Percentiles rank a stretch among this genome's conserved stretches.
Conservation (phyloP, 2,888 invertebrate species). For the Chloromyia formosa region DNA sequence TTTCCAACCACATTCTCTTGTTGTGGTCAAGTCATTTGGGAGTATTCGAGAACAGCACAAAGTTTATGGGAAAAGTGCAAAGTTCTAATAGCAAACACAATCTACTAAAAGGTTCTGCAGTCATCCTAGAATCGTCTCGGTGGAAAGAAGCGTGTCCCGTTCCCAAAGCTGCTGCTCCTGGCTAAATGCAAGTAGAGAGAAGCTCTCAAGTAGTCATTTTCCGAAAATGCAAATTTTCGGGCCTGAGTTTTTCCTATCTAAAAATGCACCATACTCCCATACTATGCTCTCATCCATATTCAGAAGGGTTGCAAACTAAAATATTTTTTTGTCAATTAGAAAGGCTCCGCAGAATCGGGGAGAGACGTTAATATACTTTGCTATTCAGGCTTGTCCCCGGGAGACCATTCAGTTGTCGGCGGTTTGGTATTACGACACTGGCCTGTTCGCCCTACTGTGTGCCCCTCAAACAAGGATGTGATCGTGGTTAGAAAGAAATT, state of each 20-base stretch:
- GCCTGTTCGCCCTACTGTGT: too few species aligned
- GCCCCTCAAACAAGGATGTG: neutral
- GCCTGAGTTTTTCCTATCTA: neutral
- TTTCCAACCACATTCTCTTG: conserved; percentile 7
- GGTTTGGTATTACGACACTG: neutral
- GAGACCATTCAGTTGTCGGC: neutral
- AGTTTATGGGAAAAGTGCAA: neutral
- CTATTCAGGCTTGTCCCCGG: neutral
- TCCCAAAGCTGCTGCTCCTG: too few species aligned
- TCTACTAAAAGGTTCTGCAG: conserved; percentile 14
- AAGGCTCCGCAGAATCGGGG: neutral
- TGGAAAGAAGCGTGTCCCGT: neutral
- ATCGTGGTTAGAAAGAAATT: neutral
- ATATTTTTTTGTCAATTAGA: neutral
- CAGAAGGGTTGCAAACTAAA: neutral
- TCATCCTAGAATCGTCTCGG: neutral
- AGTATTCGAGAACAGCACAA: neutral
- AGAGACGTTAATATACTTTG: neutral
- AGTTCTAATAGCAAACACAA: conserved; percentile 13
- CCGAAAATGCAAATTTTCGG: neutral
- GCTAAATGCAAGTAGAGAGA: neutral
- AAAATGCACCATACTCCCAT: neutral
- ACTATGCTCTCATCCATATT: too few species aligned
- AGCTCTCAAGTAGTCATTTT: neutral
- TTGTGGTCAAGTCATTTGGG: conserved; percentile 7